Evolutionary conservation across 2,797 vertebrate species (phyloP), one percentile per base, ranked within the genome.

Genomic region (Cyprinodon diabolis): DNA sequence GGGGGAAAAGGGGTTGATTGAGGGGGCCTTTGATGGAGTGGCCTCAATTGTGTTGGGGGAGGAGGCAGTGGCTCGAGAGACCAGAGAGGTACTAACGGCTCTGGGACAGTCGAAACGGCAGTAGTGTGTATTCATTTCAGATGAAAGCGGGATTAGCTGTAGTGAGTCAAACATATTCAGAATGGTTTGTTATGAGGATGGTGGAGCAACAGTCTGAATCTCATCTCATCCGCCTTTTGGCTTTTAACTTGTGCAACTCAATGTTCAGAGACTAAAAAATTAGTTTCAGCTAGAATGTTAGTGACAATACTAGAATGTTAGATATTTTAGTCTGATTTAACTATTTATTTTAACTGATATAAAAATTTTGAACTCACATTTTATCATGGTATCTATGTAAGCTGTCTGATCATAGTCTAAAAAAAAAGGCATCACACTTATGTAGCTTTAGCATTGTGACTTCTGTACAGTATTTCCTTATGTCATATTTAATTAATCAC

Each of bases 91-190:
- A n/a, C n/a, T n/a, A n/a, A n/a, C n/a, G n/a, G n/a, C n/a, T n/a
- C n/a, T n/a, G n/a, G n/a, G n/a, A n/a, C n/a, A n/a, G n/a, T n/a
- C n/a, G n/a, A n/a, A n/a, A n/a, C n/a, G n/a, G n/a, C n/a, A n/a
- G n/a, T n/a, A n/a, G n/a, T n/a, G n/a, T n/a, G n/a, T n/a, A n/a
- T n/a, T n/a, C n/a, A n/a, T n/a, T n/a, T n/a, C 51, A 30, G 23
- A 55, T 51, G 40, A 69, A 71, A 67, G 63, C 54, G 25, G 62
- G 57, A 49, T 54, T 69, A 25, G 45, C 58, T 14, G 14, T 67
- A 49, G 76, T 56, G 37, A 75, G 54, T 12, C 52, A 52, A 43
- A 30, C 0, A 1, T 14, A 45, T 65, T 70, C 60, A 54, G 57
- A 69, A 0, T n/a, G 23, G 17, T 7, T 35, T 12, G 15, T 68